Evolutionary conservation across 2,113 vertebrate species (phyloP).

Genomic region (Podarcis cretensis): DNA sequence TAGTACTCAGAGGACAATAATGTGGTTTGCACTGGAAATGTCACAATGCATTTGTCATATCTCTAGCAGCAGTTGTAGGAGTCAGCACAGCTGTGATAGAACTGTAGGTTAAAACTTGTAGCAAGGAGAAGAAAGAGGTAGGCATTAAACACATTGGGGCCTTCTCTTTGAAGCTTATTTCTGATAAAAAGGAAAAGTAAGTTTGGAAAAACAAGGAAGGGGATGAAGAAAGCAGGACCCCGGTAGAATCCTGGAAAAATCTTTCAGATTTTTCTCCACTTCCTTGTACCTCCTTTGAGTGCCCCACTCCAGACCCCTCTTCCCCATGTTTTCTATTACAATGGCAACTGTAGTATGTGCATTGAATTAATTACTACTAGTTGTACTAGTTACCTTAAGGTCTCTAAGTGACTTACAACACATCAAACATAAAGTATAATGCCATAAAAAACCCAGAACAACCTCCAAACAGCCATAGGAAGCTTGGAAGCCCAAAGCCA

Average conservation of each 20-base stretch:
- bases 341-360: not conserved
- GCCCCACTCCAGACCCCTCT: not conserved
- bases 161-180: slow-evolving; percentile 40
- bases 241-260: not conserved
- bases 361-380: not conserved
- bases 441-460: too few species aligned
- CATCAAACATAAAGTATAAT: too few species aligned
- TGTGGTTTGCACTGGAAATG: slow-evolving; percentile 68
- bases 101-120: slow-evolving; percentile 66
- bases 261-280: not conserved
- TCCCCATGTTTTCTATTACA: not conserved
- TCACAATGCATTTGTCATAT: slow-evolving; percentile 74
- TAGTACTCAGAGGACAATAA: slow-evolving; percentile 67
- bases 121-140: slow-evolving; percentile 64
- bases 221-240: rapidly evolving
- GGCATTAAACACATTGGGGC: slow-evolving; percentile 66
- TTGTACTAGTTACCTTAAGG: too few species aligned
- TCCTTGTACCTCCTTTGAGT: not conserved
- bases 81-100: slow-evolving; percentile 64
- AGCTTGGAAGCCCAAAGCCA: too few species aligned
- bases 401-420: too few species aligned
- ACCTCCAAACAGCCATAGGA: too few species aligned
- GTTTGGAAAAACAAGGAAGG: not conserved
- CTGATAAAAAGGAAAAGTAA: slow-evolving; percentile 23
- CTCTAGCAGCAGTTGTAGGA: slow-evolving; percentile 53